phyloP scores from a whole-genome alignment of 2,797 vertebrate species.

The Anguilla marmorata region DNA sequence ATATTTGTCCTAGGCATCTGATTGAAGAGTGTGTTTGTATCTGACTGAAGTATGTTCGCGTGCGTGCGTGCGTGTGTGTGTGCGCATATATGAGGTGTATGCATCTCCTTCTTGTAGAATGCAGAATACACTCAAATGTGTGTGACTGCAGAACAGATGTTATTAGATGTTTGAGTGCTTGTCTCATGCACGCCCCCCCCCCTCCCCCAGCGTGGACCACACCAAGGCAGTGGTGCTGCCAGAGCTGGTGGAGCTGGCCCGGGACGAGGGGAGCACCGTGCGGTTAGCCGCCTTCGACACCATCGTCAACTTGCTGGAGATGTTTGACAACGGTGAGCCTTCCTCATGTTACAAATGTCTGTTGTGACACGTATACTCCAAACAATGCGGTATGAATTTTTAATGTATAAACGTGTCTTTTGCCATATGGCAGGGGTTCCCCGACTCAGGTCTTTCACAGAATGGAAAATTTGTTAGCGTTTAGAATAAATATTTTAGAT shows the following conservation, averaged over 20 bases:
- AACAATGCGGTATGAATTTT: neutral
- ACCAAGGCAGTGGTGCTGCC: conserved; percentile 85
- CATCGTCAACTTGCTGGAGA: conserved; percentile 84
- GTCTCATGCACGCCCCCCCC: neutral
- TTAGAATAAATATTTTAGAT: neutral
- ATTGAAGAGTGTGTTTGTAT: neutral
- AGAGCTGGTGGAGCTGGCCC: conserved; percentile 84
- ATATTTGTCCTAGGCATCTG: neutral
- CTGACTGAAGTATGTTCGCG: neutral
- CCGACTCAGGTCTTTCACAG: neutral
- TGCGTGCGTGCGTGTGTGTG: conserved; percentile 9
- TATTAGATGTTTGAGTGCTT: conserved; percentile 11
- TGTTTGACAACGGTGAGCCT: conserved; percentile 83
- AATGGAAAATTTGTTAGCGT: neutral
- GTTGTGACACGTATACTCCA: neutral
- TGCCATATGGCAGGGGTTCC: neutral
- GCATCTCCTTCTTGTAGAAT: neutral
- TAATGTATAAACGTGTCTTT: neutral
- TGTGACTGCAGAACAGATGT: neutral
- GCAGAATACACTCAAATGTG: neutral
- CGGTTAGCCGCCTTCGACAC: conserved; percentile 91
- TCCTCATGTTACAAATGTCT: neutral
- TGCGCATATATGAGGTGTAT: neutral
- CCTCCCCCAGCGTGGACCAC: conserved; percentile 77
- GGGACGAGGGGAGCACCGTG: conserved; percentile 84